phyloP scores from a whole-genome alignment of 2,888 invertebrate species.

The Troglohyphantes excavatus region DNA sequence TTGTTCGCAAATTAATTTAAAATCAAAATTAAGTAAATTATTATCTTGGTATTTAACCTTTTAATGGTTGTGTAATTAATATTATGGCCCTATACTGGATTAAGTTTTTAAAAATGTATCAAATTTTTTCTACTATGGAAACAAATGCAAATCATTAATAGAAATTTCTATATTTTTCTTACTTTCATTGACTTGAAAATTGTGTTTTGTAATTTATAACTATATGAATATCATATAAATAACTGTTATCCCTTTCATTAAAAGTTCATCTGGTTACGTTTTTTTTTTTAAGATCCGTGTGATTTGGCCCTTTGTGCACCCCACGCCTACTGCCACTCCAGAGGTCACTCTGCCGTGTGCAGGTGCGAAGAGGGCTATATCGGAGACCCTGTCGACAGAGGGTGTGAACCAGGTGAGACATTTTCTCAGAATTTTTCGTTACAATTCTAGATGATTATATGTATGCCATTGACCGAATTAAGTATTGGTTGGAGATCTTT shows the following conservation, averaged over 20 bases:
- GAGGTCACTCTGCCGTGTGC: constrained; percentile 80
- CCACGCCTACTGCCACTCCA: constrained; percentile 88
- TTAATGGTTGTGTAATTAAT: too few species aligned
- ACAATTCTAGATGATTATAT: too few species aligned
- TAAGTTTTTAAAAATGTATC: too few species aligned
- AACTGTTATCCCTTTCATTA: background rate
- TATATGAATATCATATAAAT: background rate
- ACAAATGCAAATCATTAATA: too few species aligned
- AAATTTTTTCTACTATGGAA: too few species aligned
- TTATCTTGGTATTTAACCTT: too few species aligned
- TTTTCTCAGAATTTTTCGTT: background rate
- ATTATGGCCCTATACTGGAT: too few species aligned
- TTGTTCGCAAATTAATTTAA: too few species aligned
- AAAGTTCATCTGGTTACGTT: background rate
- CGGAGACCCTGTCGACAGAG: constrained; percentile 89
- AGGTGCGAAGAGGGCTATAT: constrained; percentile 90
- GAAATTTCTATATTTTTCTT: background rate
- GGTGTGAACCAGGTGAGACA: constrained; percentile 85
- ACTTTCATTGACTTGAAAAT: background rate
- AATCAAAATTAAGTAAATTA: too few species aligned
- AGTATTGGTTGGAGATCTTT: too few species aligned
- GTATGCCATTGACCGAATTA: too few species aligned
- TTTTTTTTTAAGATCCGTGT: constrained; percentile 87
- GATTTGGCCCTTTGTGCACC: constrained; percentile 87
- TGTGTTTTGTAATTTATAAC: background rate